These are phyloP conservation scores for Macropodus opercularis DNA, from an alignment of 2,797 vertebrate genomes.

Conservation along the genomic window DNA sequence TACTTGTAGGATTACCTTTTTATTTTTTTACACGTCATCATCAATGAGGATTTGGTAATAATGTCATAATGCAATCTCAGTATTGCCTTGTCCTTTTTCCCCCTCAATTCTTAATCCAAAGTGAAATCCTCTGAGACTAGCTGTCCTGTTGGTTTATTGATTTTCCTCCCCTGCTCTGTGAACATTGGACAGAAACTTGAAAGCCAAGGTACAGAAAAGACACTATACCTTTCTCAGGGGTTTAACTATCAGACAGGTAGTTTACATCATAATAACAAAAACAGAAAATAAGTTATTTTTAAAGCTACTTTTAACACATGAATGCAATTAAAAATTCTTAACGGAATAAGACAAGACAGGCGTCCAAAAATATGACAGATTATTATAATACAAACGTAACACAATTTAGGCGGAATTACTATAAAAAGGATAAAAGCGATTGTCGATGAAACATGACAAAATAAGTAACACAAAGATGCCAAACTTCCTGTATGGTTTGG, in stretches of 20 bases:
- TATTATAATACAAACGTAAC: background rate
- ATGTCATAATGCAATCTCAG: constrained; percentile 75
- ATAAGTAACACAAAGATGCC: background rate
- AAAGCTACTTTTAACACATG: background rate
- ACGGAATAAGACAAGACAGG: constrained; percentile 8
- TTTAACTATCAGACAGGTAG: constrained; percentile 49
- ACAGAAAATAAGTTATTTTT: constrained; percentile 22
- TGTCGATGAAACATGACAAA: constrained; percentile 12
- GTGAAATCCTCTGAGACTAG: constrained; percentile 80
- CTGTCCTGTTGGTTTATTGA: constrained; percentile 85
- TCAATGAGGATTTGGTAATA: constrained; percentile 83
- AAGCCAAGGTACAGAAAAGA: constrained; percentile 68
- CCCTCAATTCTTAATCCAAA: constrained; percentile 78
- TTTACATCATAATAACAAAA: constrained; percentile 46
- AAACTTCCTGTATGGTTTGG: background rate
- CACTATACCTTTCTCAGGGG: constrained; percentile 58
- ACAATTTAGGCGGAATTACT: background rate
- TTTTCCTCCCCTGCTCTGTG: constrained; percentile 73
- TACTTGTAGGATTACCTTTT: constrained; percentile 79
- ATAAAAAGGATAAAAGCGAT: constrained; percentile 18
- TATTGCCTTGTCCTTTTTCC: constrained; percentile 61
- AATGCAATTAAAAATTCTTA: constrained; percentile 20
- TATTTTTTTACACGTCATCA: constrained; percentile 78
- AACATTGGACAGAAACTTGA: constrained; percentile 76
- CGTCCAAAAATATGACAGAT: constrained; percentile 19